These are phyloP conservation scores for Cecidostiba fungosa DNA, from an alignment of 2,888 invertebrate species.

Conservation along the genomic window DNA sequence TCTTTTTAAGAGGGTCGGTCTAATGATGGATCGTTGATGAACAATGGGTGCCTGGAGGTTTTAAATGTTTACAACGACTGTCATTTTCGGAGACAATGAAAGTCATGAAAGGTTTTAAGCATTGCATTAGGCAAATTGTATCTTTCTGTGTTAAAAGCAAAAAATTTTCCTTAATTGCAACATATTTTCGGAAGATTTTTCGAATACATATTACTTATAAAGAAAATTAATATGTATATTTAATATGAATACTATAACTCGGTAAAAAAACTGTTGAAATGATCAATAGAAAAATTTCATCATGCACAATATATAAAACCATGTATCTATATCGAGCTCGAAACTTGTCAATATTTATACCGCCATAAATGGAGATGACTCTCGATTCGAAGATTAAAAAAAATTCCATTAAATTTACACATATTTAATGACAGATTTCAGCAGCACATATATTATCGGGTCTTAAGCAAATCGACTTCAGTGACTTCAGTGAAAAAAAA, in stretches of 20 bases:
- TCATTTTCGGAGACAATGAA: not conserved
- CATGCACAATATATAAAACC: not conserved
- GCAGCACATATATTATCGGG: conserved; percentile 1
- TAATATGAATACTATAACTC: not conserved
- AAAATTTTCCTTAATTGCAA: too few species aligned
- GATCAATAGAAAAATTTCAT: not conserved
- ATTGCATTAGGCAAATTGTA: not conserved
- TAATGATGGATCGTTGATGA: conserved; percentile 13
- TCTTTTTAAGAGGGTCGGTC: not conserved
- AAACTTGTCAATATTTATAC: not conserved
- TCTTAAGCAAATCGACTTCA: not conserved
- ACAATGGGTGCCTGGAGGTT: not conserved
- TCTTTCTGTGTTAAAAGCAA: too few species aligned
- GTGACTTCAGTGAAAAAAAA: too few species aligned
- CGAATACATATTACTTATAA: too few species aligned
- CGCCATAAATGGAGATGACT: not conserved
- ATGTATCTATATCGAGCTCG: not conserved
- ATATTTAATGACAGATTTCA: not conserved
- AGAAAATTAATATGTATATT: not conserved
- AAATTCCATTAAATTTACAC: not conserved
- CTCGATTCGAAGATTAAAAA: not conserved
- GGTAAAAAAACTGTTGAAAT: too few species aligned
- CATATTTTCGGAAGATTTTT: too few species aligned
- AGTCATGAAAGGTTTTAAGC: not conserved
- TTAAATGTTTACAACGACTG: not conserved